Percentiles rank a stretch among this genome's conserved stretches.
phyloP scores from a whole-genome alignment of 1,140 invertebrate species.

The Aphaenogaster floridana region DNA sequence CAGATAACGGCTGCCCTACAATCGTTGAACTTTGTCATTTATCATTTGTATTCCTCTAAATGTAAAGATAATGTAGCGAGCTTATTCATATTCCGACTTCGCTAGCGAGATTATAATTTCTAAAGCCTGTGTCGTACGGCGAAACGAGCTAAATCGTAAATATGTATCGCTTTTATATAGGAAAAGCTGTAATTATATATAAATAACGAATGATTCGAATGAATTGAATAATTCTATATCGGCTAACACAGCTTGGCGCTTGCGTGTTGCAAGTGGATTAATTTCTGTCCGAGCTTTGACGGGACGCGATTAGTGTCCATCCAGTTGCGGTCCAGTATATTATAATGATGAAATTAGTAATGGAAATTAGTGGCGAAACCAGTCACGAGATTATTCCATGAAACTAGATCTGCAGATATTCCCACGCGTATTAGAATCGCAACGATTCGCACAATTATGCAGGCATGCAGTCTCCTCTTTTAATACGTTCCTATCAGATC shows the following conservation, averaged over 20 bases:
- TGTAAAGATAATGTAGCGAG: conserved; percentile 67
- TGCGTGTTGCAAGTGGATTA: neutral
- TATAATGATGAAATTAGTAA: conserved; percentile 42
- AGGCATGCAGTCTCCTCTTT: neutral
- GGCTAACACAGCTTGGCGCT: neutral
- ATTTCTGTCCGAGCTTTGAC: neutral
- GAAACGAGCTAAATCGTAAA: neutral
- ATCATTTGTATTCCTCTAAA: conserved; percentile 65
- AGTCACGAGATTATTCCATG: conserved; percentile 25
- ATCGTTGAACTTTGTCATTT: conserved; percentile 76
- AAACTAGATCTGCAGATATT: conserved; percentile 49
- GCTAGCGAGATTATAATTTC: neutral
- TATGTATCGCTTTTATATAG: neutral
- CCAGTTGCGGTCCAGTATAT: neutral
- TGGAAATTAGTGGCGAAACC: conserved; percentile 44
- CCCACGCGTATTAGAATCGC: conserved; percentile 46
- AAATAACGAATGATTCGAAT: neutral
- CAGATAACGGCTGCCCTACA: conserved; percentile 72
- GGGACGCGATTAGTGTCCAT: conserved; percentile 18
- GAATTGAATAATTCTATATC: neutral
- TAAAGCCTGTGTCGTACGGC: neutral
- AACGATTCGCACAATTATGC: conserved; percentile 8
- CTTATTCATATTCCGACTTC: conserved; percentile 49
- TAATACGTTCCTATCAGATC: neutral
- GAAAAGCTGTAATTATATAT: neutral